These are phyloP conservation scores for Poliocrania exsul DNA, from an alignment of 2,797 vertebrate species.

Conservation along the genomic window DNA sequence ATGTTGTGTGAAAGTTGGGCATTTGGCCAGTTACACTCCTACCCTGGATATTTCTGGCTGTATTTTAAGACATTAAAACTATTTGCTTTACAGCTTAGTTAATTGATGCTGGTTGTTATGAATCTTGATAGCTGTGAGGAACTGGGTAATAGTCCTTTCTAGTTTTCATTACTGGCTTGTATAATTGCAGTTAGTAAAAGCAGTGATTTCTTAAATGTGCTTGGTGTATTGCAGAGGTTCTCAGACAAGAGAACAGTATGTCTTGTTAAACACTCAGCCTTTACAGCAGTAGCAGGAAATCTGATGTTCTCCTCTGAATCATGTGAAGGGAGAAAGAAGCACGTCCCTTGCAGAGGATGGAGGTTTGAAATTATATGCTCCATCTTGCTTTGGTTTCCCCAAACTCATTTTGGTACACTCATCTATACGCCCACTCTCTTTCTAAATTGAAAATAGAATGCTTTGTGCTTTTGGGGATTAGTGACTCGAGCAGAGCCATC, in stretches of 20 bases:
- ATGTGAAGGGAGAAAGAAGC: not conserved
- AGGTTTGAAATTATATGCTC: not conserved
- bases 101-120: not conserved
- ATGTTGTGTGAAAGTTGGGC: not conserved
- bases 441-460: slow-evolving; percentile 12
- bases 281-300: not conserved
- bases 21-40: not conserved
- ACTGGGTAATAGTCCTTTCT: not conserved
- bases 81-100: not conserved
- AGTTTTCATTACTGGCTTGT: not conserved
- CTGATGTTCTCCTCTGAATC: not conserved
- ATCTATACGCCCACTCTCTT: not conserved
- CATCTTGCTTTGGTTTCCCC: not conserved
- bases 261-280: not conserved
- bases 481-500: not conserved
- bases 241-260: not conserved
- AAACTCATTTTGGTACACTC: not conserved
- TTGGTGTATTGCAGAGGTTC: not conserved
- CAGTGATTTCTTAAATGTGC: not conserved
- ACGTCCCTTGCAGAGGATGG: not conserved
- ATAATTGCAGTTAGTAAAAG: slow-evolving; percentile 19
- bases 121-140: not conserved
- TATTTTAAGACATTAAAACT: not conserved
- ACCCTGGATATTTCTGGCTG: not conserved
- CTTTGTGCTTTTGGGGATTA: slow-evolving; percentile 12